A percentile compares a stretch with the other conserved stretches of the same genome.
phyloP scores from a whole-genome alignment of 2,888 invertebrate genomes.

The Meganola albula region DNA sequence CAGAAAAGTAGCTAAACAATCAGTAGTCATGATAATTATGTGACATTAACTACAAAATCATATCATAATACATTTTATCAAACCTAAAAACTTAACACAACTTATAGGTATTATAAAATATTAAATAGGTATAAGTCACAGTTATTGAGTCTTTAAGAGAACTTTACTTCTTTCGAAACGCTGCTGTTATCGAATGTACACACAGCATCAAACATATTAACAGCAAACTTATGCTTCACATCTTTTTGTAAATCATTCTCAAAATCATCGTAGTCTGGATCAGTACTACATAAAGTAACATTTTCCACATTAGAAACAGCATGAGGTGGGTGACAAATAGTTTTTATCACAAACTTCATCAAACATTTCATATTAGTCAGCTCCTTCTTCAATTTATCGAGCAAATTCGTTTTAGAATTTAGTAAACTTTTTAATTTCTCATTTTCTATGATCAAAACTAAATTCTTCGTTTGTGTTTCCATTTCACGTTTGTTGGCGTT shows the following conservation, averaged over 20 bases:
- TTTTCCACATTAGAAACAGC: slow-evolving; percentile 17
- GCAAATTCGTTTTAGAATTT: slow-evolving; percentile 46
- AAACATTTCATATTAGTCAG: slow-evolving; percentile 42
- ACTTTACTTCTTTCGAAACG: slow-evolving; percentile 34
- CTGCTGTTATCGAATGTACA: slow-evolving; percentile 40
- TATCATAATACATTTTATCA: too few relatives aligned
- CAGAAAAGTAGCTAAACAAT: too few relatives aligned
- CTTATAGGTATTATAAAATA: slow-evolving; percentile 19
- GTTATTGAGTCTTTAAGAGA: too few relatives aligned
- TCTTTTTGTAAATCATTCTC: slow-evolving; percentile 42
- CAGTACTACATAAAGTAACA: slow-evolving; percentile 30
- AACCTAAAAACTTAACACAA: slow-evolving; percentile 11
- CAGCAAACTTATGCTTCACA: slow-evolving; percentile 27
- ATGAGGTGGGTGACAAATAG: slow-evolving; percentile 33
- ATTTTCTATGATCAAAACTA: slow-evolving; percentile 52
- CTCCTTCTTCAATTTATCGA: slow-evolving; percentile 50
- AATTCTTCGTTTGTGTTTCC: slow-evolving; percentile 39
- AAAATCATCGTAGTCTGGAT: slow-evolving; percentile 48
- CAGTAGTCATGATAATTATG: too few relatives aligned
- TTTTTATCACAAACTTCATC: slow-evolving; percentile 48
- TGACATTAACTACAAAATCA: too few relatives aligned
- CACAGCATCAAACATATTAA: slow-evolving; percentile 24
- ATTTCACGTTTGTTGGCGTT: slow-evolving; percentile 41
- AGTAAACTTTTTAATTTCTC: slow-evolving; percentile 51
- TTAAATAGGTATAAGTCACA: too few relatives aligned